Evolutionary conservation across 2,113 vertebrate genomes (phyloP).

Genomic region (Notothenia coriiceps): DNA sequence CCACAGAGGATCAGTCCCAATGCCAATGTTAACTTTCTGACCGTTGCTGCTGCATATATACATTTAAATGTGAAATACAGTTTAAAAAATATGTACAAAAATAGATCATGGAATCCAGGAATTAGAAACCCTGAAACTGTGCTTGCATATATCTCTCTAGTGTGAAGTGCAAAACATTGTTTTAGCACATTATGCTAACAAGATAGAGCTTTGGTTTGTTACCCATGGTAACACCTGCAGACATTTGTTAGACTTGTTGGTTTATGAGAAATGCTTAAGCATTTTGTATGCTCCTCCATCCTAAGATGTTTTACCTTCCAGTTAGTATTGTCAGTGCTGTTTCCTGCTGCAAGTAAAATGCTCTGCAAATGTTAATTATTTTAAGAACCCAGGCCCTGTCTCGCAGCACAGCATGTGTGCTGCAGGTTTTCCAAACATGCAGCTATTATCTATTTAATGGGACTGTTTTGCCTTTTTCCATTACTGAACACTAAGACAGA

Average conservation of each 20-base stretch:
- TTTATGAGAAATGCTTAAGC: not conserved
- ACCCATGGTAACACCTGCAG: not conserved
- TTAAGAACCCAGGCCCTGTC: slow-evolving; percentile 7
- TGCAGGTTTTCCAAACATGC: slow-evolving; percentile 45
- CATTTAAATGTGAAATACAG: not conserved
- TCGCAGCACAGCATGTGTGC: slow-evolving; percentile 37
- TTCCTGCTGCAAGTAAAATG: slow-evolving; percentile 17
- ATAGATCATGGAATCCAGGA: not conserved
- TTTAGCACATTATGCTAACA: too few relatives aligned
- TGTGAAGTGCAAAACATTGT: too few relatives aligned
- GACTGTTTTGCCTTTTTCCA: slow-evolving; percentile 59
- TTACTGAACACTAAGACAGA: slow-evolving; percentile 52
- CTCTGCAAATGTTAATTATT: slow-evolving; percentile 6
- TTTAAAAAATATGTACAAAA: not conserved
- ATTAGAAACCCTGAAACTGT: not conserved
- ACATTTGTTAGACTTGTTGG: not conserved
- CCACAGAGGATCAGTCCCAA: not conserved
- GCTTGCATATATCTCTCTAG: too few relatives aligned
- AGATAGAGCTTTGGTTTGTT: not conserved
- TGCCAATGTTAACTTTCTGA: too few relatives aligned
- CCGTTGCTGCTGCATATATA: not conserved
- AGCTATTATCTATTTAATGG: slow-evolving; percentile 56
- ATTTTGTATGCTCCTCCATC: not conserved
- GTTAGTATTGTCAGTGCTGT: not conserved
- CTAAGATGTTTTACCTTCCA: not conserved